These are phyloP conservation scores for Pachypanchax playfairii DNA, from an alignment of 2,113 vertebrate genomes.

Conservation along the genomic window DNA sequence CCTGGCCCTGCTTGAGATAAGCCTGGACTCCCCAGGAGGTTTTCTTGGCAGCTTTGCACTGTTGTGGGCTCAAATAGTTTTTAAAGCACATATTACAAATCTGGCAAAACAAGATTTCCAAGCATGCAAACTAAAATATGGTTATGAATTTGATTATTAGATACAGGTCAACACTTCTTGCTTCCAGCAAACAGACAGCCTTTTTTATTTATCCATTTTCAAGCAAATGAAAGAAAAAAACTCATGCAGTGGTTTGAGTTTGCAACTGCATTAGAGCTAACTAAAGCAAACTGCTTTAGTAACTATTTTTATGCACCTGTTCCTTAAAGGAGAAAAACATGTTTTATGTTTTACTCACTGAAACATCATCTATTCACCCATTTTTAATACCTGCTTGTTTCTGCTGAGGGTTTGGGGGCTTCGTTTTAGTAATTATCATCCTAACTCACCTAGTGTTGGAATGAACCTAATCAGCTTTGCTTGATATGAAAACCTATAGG, in stretches of 20 bases:
- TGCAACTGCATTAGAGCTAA: not conserved
- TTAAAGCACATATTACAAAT: constrained; percentile 5
- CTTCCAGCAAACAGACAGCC: constrained; percentile 4
- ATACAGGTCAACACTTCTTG: constrained; percentile 15
- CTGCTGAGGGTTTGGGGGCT: no score
- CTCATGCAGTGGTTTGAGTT: not conserved
- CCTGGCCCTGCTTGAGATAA: constrained; percentile 45
- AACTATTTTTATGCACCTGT: constrained; percentile 4
- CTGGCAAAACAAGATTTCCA: constrained; percentile 7
- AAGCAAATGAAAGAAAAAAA: not conserved
- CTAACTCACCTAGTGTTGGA: constrained; percentile 5
- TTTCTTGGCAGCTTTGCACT: constrained; percentile 9
- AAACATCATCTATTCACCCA: no score
- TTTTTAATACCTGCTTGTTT: no score
- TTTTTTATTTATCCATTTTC: no score
- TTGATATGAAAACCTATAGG: constrained; percentile 11
- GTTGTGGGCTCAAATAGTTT: constrained; percentile 12
- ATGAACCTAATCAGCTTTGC: constrained; percentile 28
- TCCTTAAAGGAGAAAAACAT: not conserved
- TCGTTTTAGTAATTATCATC: constrained; percentile 42
- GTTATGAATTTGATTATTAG: constrained; percentile 33
- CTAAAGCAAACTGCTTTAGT: not conserved
- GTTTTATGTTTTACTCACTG: constrained; percentile 28
- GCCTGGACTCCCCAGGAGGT: constrained; percentile 24
- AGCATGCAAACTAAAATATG: constrained; percentile 8